phyloP scores from a whole-genome alignment of 2,797 vertebrate genomes.

The Taeniopygia guttata region DNA sequence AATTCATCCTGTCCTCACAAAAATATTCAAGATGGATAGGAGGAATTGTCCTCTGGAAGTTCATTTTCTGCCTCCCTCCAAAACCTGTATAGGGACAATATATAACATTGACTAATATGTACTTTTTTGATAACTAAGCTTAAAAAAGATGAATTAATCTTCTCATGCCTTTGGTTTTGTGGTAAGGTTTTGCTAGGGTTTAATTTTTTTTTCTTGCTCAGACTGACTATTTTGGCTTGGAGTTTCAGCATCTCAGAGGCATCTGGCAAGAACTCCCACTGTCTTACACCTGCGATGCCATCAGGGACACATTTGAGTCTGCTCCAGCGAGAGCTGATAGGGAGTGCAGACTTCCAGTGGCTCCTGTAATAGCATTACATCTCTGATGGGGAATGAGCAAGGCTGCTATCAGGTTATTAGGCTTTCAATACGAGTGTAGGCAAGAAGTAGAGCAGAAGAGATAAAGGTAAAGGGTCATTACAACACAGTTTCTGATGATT shows the following conservation, averaged over 20 bases:
- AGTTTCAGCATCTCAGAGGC: background rate
- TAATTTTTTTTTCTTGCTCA: background rate
- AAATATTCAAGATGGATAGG: background rate
- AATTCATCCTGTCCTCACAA: background rate
- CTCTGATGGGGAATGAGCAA: background rate
- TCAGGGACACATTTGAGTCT: background rate
- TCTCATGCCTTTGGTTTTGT: background rate
- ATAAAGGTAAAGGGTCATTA: background rate
- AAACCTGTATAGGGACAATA: background rate
- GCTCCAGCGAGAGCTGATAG: background rate
- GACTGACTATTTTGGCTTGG: background rate
- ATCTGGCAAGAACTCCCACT: background rate
- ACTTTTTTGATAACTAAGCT: background rate
- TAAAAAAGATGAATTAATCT: background rate
- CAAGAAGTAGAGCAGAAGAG: background rate
- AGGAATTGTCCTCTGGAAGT: background rate
- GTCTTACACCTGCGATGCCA: background rate
- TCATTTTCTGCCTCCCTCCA: background rate
- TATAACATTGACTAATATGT: background rate
- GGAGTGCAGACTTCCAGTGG: background rate
- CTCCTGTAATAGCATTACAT: background rate
- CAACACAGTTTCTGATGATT: background rate
- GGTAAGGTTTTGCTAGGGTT: background rate
- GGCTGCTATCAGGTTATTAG: background rate
- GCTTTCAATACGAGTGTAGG: background rate